These are phyloP conservation scores for Meteorus colon DNA, from an alignment of 2,888 invertebrate genomes.

Conservation along the genomic window DNA sequence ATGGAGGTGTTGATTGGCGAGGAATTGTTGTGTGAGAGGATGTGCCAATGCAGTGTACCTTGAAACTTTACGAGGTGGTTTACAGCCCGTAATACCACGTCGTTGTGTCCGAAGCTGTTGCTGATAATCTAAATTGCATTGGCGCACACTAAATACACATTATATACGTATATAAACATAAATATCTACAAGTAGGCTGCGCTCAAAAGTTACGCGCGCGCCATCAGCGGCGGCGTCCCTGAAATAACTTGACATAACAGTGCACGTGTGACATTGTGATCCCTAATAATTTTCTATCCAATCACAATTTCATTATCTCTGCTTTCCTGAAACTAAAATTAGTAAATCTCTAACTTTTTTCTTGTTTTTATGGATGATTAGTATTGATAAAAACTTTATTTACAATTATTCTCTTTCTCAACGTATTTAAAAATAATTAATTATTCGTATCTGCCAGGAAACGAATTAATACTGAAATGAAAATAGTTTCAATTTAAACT, in stretches of 20 bases:
- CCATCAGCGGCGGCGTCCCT: background rate
- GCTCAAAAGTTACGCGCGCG: background rate
- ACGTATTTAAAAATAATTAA: too few species aligned
- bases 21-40: background rate
- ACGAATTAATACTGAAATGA: too few species aligned
- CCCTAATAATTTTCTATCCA: background rate
- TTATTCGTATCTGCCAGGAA: too few species aligned
- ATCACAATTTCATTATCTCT: background rate
- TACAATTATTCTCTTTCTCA: too few species aligned
- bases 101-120: constrained; percentile 44
- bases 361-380: too few species aligned
- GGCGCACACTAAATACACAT: constrained; percentile 32
- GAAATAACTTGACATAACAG: background rate
- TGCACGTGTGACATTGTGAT: background rate
- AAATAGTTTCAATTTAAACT: too few species aligned
- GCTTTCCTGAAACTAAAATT: too few species aligned
- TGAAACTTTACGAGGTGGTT: constrained; percentile 45
- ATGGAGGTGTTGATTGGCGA: constrained; percentile 9
- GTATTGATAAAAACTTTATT: too few species aligned
- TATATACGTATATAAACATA: constrained; percentile 8
- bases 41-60: constrained; percentile 1
- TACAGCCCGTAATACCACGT: constrained; percentile 46
- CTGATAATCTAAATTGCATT: constrained; percentile 56
- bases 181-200: constrained; percentile 12
- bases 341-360: too few species aligned